These are phyloP conservation scores for Cephalopholis sonnerati DNA, from an alignment of 2,113 vertebrate genomes.

Conservation along the genomic window DNA sequence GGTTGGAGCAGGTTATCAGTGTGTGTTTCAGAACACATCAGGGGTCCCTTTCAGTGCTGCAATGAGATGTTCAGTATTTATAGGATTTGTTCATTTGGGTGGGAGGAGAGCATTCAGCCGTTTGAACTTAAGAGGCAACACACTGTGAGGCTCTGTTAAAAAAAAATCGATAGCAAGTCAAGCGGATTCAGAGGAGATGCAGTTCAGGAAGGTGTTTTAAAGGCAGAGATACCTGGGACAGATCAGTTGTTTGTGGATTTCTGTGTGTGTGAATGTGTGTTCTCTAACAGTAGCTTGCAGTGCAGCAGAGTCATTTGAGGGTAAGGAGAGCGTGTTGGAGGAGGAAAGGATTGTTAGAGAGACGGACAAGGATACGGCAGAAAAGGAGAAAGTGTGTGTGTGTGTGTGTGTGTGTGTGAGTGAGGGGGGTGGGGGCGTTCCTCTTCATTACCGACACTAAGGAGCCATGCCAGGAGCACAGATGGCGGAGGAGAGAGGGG, in stretches of 20 bases:
- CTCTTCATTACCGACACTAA: constrained; percentile 71
- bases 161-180: constrained; percentile 51
- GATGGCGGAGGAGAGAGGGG: constrained; percentile 69
- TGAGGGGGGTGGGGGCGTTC: constrained; percentile 23
- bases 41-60: constrained; percentile 32
- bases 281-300: background rate
- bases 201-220: constrained; percentile 27
- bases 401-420: background rate
- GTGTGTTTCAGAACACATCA: constrained; percentile 36
- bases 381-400: background rate
- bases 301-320: constrained; percentile 8
- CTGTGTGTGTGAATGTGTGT: background rate
- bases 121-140: constrained; percentile 62
- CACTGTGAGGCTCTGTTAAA: constrained; percentile 50
- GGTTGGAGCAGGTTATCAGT: background rate
- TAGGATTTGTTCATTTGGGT: constrained; percentile 64
- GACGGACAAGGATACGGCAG: constrained; percentile 17
- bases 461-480: constrained; percentile 75
- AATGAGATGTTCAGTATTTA: constrained; percentile 54
- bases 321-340: constrained; percentile 14
- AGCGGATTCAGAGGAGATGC: constrained; percentile 30
- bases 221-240: constrained; percentile 21
- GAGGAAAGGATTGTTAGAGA: constrained; percentile 20
- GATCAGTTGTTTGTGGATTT: background rate
- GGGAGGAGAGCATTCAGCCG: constrained; percentile 46